Base-by-base conservation (phyloP, 2,797 vertebrate genomes). In the Linurgus olivaceus region DNA sequence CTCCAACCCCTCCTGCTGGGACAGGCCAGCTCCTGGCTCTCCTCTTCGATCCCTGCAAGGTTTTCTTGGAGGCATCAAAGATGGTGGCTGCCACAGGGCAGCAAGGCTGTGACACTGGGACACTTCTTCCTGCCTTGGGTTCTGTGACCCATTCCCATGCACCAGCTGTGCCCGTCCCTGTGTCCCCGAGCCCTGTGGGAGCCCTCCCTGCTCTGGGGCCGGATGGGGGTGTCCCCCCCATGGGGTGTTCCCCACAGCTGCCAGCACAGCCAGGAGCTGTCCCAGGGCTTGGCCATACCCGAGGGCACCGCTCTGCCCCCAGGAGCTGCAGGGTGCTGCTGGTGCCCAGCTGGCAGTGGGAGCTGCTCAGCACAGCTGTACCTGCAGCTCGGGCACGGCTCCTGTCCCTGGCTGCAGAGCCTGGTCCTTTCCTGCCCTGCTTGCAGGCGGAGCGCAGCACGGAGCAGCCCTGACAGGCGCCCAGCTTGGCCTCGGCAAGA, bases 381-480 rank as follows among this genome's bases (percentile, higher is more conserved):
- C 2, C 73, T 80, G 83, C 51, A 13, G 5, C 70, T 6, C 16
- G 85, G 88, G 88, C 29, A 77, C 63, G 68, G 52, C 72, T 61
- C 63, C 20, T 14, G 65, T 73, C 54, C 84, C 81, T 13, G 77
- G 91, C 94, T 81, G 84, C 89, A 75, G 93, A 91, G 89, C 84
- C 66, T 94, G 96, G 81, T 59, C 91, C 91, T 84, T 71, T 96
- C 91, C 94, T 95, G 94, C 89, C 91, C 94, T 94, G 93, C 91
- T 86, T 94, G 94, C 93, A 85, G 91, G 50, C 7, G 70, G 89
- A 93, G 95, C 4, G 15, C 40, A 79, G 80, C 71, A 82, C 3
- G 54, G 76, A 94, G 86, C 93, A 59, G 84, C 94, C 91, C 70
- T 75, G 79, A 73, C 74, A 7, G 5, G 66, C 59, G 35, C 19